Evolutionary conservation across 2,888 invertebrate genomes (phyloP), one percentile per base, ranked within the genome.

Genomic region (Zeuzera pyrina): DNA sequence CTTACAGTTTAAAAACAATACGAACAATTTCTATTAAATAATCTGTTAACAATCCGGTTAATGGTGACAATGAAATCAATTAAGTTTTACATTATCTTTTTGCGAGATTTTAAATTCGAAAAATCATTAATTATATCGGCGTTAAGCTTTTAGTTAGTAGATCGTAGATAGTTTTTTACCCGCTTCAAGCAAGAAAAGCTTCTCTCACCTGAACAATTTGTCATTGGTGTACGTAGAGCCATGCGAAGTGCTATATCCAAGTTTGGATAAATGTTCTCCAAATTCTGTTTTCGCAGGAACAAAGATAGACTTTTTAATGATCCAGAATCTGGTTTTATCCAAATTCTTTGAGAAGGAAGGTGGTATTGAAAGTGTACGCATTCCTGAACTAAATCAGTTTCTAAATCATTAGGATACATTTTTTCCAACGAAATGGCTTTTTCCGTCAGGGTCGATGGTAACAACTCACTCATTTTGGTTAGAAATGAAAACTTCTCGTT

Each of bases 381-480:
- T 36, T 34, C 33, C 7, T 36, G 38, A 34, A 34, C 29, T 31
- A 33, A 22, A 1, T 37, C 33, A 21, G 31, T 31, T 13, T 38
- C 30, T 33, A 38, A 38, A 35, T 31, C 31, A 33, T 38, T 35
- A 31, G 29, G 13, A 34, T 33, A 33, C 28, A 23, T 16, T 33
- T 29, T 15, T 33, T 29, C 29, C 16, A 32, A 32, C 15, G 25
- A 15, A n/a, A 25, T 12, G 12, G 30, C 30, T 15, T 30, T 30
- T 30, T 30, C 15, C 24, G 33, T 26, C 13, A 26, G 26, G 26
- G 26, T 26, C 13, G 26, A 26, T 36, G 31, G 10, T 36, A 30
- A 36, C 24, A 36, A 36, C 19, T 39, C 34, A 26, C 38, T 35
- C 30, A 41, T 47, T 44, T 41, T 42, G 24, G 41, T 47, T 11